A percentile compares a stretch with the other conserved stretches of the same genome.
Evolutionary conservation across 2,797 vertebrate species (phyloP).

Genomic region (Euthynnus affinis): DNA sequence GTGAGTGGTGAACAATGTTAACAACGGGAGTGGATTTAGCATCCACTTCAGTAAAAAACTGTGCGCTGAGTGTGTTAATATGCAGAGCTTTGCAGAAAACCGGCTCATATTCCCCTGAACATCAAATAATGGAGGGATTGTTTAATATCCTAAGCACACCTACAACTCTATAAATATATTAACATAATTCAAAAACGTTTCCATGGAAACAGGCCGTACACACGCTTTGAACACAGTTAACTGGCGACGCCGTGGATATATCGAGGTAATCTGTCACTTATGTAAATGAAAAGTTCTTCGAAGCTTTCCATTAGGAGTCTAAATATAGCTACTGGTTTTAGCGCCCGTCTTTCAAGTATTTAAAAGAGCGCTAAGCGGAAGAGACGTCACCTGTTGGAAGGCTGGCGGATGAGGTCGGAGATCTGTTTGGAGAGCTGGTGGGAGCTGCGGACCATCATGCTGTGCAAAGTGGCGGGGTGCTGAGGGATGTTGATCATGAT

Average conservation of each 20-base stretch:
- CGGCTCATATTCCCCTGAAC: conserved; percentile 35
- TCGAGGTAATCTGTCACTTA: conserved; percentile 34
- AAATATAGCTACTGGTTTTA: background rate
- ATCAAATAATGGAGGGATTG: conserved; percentile 41
- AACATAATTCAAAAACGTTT: conserved; percentile 49
- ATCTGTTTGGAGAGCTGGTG: conserved; percentile 99
- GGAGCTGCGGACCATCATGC: conserved; percentile 99
- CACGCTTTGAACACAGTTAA: conserved; percentile 26
- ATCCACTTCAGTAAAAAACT: background rate
- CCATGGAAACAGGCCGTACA: conserved; percentile 52
- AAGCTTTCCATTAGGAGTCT: background rate
- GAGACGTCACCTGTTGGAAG: conserved; percentile 89
- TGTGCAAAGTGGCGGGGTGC: conserved; percentile 97
- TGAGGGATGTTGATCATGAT: conserved; percentile 99
- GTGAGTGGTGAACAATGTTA: background rate
- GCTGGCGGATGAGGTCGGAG: conserved; percentile 98
- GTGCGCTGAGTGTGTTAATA: background rate
- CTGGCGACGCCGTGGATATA: conserved; percentile 3
- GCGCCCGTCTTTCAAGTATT: background rate
- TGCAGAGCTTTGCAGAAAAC: conserved; percentile 38
- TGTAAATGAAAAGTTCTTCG: conserved; percentile 18
- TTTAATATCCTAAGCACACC: conserved; percentile 49
- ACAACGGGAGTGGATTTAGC: background rate
- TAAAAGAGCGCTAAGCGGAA: background rate
- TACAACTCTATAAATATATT: conserved; percentile 65